phyloP scores from a whole-genome alignment of 1,140 invertebrate genomes.

The Cotesia glomerata region DNA sequence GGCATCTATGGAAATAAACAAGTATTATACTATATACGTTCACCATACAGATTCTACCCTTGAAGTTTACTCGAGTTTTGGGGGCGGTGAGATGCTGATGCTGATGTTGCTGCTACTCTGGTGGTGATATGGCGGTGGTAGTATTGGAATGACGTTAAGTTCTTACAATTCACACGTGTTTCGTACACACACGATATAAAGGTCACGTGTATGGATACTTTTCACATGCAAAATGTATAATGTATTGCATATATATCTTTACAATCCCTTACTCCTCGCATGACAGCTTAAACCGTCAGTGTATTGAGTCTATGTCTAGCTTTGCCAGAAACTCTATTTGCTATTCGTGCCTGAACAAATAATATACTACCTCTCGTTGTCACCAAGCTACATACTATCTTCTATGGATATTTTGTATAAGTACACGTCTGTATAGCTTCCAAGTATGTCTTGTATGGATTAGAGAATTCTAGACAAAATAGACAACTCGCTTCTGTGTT shows the following conservation, averaged over 20 bases:
- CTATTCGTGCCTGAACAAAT: constrained; percentile 1
- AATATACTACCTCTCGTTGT: background rate
- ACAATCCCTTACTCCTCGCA: background rate
- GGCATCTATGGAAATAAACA: constrained; percentile 7
- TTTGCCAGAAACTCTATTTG: background rate
- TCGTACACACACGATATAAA: background rate
- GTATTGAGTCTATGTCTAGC: background rate
- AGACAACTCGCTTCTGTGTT: too few species aligned
- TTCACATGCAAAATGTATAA: background rate
- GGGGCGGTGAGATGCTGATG: background rate
- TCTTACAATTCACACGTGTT: constrained; percentile 6
- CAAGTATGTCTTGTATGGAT: too few species aligned
- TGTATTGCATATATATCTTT: background rate
- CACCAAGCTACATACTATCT: background rate
- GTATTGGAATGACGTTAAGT: background rate
- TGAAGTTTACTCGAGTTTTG: background rate
- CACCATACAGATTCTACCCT: background rate
- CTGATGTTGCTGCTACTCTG: background rate
- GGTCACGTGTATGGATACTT: background rate
- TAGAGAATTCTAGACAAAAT: background rate
- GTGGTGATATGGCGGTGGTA: background rate
- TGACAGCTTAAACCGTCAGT: background rate
- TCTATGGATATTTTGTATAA: background rate
- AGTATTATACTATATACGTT: background rate
- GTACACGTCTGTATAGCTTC: too few species aligned